Evolutionary conservation across 2,113 vertebrate genomes (phyloP), one percentile per base, ranked within the genome.

Genomic region (Callionymus lyra): DNA sequence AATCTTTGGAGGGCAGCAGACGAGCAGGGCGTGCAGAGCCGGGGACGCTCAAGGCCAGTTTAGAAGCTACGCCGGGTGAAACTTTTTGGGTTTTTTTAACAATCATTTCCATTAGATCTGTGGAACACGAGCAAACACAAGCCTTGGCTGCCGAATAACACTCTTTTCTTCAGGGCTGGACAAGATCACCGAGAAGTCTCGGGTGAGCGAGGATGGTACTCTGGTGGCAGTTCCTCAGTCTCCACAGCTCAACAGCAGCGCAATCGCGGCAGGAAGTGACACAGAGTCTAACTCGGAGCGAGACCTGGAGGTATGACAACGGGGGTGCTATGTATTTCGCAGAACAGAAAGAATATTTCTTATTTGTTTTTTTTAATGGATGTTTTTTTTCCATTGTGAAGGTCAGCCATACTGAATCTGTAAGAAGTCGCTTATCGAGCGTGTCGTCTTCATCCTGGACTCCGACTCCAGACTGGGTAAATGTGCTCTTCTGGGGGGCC

Each of bases 121-220:
- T 5, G 21, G 21, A 27, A 4, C 21, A 27, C 21, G 8, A 27
- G 21, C 21, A 27, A 4, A 8, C 8, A 27, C 8, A 4, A 27
- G 21, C 21, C 21, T 27, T 27, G 21, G 21, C 8, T 27, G 21
- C 16, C 17, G 12, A 6, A 6, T 9, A 6, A 18, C 12, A 12
- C 6, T 18, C 9, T 16, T 40, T 38, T 11, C 33, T 16, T 42
- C 41, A 97, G 94, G 85, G 38, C 92, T 99, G 2, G 92, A 96
- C 76, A 96, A 96, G 60, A 87, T 97, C 35, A 97, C 93, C 0
- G 91, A 96, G 80, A 94, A 90, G 81, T 86, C 93, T 0, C 93
- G 90, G 82, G 89, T 95, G 14, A 89, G 90, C 0, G 85, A 89
- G 53, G 92, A 98, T 2, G 94, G 91, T 1, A 96, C 92, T 3